Evolutionary conservation across 1,140 invertebrate genomes (phyloP).

Genomic region (Brevipalpus yothersi): DNA sequence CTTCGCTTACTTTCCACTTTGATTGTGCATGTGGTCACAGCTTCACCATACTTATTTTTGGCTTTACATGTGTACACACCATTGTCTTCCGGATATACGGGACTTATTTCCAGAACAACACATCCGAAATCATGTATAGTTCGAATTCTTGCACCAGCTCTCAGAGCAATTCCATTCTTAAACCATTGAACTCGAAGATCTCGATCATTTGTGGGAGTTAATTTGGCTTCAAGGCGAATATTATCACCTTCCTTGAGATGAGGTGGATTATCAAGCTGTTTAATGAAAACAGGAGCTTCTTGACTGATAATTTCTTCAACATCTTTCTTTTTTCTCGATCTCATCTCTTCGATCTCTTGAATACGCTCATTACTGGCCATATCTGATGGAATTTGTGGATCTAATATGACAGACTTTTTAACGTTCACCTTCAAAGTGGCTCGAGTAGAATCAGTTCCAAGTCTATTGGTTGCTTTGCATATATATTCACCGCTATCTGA

Average conservation of each 20-base stretch:
- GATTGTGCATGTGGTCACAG: constrained; percentile 40
- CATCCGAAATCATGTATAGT: constrained; percentile 48
- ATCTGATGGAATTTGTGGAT: constrained; percentile 50
- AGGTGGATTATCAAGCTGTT: constrained; percentile 57
- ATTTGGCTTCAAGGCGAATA: constrained; percentile 77
- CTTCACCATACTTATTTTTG: constrained; percentile 19
- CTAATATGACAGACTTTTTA: constrained; percentile 64
- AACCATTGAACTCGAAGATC: constrained; percentile 90
- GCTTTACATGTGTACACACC: constrained; percentile 26
- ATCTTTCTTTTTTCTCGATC: constrained; percentile 27
- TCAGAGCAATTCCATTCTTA: constrained; percentile 65
- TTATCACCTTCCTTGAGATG: constrained; percentile 56
- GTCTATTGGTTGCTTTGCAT: constrained; percentile 21
- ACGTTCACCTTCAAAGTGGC: constrained; percentile 32
- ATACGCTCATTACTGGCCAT: not conserved
- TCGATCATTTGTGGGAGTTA: constrained; percentile 80
- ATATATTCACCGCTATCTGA: constrained; percentile 23
- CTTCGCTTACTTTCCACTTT: constrained; percentile 54
- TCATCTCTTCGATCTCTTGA: not conserved
- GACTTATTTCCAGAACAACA: constrained; percentile 43
- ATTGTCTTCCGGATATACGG: constrained; percentile 24
- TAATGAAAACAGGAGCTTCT: constrained; percentile 68
- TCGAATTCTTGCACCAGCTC: constrained; percentile 31
- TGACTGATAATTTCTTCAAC: constrained; percentile 38
- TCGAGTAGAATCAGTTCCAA: constrained; percentile 43